Conservation (phyloP, 2,113 vertebrate species). For the Apeltes quadracus region DNA sequence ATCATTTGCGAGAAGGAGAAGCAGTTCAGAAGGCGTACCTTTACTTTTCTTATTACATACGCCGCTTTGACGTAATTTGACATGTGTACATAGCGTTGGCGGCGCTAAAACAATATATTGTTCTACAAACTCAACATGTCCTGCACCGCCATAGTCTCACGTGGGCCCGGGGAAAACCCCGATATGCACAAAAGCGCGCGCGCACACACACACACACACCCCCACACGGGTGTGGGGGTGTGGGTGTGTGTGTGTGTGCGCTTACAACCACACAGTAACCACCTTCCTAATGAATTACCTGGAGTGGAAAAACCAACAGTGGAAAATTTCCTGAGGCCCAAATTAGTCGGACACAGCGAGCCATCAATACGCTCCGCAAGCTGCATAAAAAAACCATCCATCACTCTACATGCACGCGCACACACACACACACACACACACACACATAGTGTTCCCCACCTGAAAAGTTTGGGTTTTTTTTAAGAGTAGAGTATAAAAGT, state of each 20-base stretch:
- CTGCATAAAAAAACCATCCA: conserved; percentile 60
- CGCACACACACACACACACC: conserved; percentile 48
- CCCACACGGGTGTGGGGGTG: no score
- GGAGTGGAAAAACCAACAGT: conserved; percentile 84
- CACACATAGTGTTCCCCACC: background rate
- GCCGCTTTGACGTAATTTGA: conserved; percentile 3
- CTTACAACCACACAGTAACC: conserved; percentile 61
- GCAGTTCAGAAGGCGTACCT: background rate
- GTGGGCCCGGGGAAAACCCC: conserved; percentile 40
- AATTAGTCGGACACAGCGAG: conserved; percentile 66
- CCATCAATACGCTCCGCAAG: conserved; percentile 64
- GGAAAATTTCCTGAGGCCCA: conserved; percentile 79
- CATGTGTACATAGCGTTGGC: background rate
- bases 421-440: background rate
- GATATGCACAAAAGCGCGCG: conserved; percentile 22
- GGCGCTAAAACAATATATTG: conserved; percentile 24
- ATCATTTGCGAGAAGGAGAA: conserved; percentile 8
- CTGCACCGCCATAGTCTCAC: background rate
- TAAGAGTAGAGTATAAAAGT: background rate
- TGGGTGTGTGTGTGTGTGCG: no score
- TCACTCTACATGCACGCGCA: conserved; percentile 28
- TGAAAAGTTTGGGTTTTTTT: background rate
- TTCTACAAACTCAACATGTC: conserved; percentile 20
- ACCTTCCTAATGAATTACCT: conserved; percentile 80
- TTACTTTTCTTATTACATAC: conserved; percentile 2